Conservation (phyloP, 2,113 vertebrate genomes). For the Mola mola region DNA sequence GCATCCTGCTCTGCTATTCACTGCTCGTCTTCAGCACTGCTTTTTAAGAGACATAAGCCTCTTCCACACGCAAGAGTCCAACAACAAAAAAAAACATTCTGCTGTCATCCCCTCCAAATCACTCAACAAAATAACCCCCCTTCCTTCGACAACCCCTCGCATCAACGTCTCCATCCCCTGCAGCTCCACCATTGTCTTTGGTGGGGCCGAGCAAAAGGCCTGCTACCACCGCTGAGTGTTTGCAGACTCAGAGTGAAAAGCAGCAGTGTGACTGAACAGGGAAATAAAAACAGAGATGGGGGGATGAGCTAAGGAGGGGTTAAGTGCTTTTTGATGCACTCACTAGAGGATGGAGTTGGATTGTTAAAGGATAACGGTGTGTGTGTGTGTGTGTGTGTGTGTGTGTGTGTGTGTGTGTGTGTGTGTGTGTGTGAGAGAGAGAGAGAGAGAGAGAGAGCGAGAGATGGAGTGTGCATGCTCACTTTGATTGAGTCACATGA, state of each 20-base stretch:
- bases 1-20: conserved; percentile 39
- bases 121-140: conserved; percentile 31
- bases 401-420: no score
- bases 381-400: no score
- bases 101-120: conserved; percentile 52
- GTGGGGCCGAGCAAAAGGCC: conserved; percentile 19
- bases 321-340: conserved; percentile 60
- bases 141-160: background rate
- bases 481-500: no score
- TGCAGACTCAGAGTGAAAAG: conserved; percentile 37
- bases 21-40: conserved; percentile 27
- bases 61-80: conserved; percentile 36
- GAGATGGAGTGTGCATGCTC: no score
- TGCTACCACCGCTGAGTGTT: conserved; percentile 19
- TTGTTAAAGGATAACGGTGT: no score
- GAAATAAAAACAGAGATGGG: conserved; percentile 29
- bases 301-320: conserved; percentile 15
- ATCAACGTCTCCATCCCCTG: conserved; percentile 59
- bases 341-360: conserved; percentile 11
- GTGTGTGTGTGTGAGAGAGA: no score
- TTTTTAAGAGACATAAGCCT: conserved; percentile 38
- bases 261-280: no score
- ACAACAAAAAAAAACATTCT: conserved; percentile 38
- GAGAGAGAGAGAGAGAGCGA: no score
- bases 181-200: conserved; percentile 60